phyloP scores from a whole-genome alignment of 2,113 vertebrate genomes.

The Hippocampus zosterae region DNA sequence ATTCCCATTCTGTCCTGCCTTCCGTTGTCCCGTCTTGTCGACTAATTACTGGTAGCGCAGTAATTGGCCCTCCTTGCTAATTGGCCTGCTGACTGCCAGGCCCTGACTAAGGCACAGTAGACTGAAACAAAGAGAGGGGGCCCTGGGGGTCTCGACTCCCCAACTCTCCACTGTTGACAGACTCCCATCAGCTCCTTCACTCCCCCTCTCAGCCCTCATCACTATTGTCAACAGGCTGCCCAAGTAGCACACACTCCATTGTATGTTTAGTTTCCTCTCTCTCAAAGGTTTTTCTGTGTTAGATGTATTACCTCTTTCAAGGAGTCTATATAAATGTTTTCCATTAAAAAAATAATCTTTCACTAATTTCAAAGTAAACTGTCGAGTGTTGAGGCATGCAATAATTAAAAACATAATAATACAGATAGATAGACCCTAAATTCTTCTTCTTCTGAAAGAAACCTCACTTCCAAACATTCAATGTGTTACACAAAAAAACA shows the following conservation, averaged over 20 bases:
- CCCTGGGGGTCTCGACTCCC: slow-evolving; percentile 44
- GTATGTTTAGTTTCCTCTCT: slow-evolving; percentile 33
- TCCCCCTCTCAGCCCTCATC: slow-evolving; percentile 39
- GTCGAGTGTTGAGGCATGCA: background rate
- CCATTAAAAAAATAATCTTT: too few species aligned
- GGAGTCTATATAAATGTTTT: background rate
- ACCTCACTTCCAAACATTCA: too few species aligned
- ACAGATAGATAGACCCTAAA: too few species aligned
- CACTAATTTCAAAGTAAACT: background rate
- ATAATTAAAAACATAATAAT: background rate
- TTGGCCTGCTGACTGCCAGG: slow-evolving; percentile 67
- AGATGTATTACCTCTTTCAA: slow-evolving; percentile 7
- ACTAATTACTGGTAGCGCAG: slow-evolving; percentile 68
- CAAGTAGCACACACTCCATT: slow-evolving; percentile 26
- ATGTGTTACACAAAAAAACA: too few species aligned
- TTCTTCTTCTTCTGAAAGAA: too few species aligned
- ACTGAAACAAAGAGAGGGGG: slow-evolving; percentile 4
- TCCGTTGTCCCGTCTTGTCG: slow-evolving; percentile 64
- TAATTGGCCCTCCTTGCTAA: slow-evolving; percentile 72
- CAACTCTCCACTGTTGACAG: slow-evolving; percentile 51
- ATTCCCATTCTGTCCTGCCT: slow-evolving; percentile 45
- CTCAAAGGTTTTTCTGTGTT: slow-evolving; percentile 4
- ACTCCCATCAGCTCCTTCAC: slow-evolving; percentile 59
- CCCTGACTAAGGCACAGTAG: slow-evolving; percentile 58
- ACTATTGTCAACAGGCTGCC: slow-evolving; percentile 55